A percentile compares a stretch with the other conserved stretches of the same genome.
Conservation (phyloP, 2,888 invertebrate genomes). For the Napeogenes inachia region DNA sequence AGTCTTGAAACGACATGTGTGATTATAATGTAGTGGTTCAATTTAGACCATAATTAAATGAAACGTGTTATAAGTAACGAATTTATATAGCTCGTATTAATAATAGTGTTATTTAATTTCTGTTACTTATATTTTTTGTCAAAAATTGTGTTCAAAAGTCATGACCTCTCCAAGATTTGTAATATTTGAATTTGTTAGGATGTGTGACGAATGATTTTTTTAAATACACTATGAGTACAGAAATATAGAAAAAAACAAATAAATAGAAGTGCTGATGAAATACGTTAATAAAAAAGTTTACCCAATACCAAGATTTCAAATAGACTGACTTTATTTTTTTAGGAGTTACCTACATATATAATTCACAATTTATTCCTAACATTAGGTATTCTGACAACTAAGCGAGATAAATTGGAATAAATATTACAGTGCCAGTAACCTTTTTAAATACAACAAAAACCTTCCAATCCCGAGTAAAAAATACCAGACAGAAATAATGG, state of each 20-base stretch:
- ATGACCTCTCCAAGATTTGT: no score
- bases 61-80: no score
- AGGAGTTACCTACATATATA: not conserved
- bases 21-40: constrained; percentile 3
- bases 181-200: no score
- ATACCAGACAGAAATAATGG: constrained; percentile 24
- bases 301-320: not conserved
- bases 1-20: constrained; percentile 22
- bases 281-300: not conserved
- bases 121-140: no score
- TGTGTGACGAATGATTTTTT: no score
- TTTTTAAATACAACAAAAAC: constrained; percentile 8
- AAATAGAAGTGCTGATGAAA: no score
- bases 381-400: constrained; percentile 4
- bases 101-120: no score
- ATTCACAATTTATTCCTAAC: not conserved
- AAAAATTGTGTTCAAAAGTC: no score
- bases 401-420: constrained; percentile 6
- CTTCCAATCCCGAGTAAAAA: constrained; percentile 24
- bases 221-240: no score
- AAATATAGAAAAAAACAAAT: no score
- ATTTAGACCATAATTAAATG: not conserved
- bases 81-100: no score
- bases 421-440: constrained; percentile 5
- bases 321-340: not conserved